phyloP scores from a whole-genome alignment of 2,888 invertebrate genomes.

The Macaria liturata region DNA sequence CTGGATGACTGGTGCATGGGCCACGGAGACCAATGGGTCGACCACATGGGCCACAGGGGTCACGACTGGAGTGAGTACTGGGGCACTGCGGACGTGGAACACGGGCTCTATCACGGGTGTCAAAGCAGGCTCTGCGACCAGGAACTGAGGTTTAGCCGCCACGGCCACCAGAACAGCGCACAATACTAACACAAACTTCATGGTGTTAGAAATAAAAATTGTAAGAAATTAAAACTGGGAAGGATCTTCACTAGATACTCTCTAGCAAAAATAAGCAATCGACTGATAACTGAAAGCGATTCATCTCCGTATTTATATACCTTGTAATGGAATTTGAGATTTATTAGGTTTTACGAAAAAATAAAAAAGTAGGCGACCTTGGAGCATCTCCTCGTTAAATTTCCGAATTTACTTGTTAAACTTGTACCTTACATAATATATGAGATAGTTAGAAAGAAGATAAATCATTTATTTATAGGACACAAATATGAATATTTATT shows the following conservation, averaged over 20 bases:
- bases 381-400: slow-evolving; percentile 3
- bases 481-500: too few species aligned
- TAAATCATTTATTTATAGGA: too few species aligned
- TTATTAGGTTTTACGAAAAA: slow-evolving; percentile 7
- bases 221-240: slow-evolving; percentile 45
- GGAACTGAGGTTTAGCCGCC: slow-evolving; percentile 47
- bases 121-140: slow-evolving; percentile 1
- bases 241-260: slow-evolving; percentile 24
- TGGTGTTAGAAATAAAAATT: slow-evolving; percentile 49
- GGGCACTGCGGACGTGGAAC: slow-evolving; percentile 4
- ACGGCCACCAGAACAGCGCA: slow-evolving; percentile 57
- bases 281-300: slow-evolving; percentile 6
- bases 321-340: slow-evolving; percentile 2
- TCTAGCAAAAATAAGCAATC: neutral
- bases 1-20: neutral
- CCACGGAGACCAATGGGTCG: neutral
- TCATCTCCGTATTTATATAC: slow-evolving; percentile 15
- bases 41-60: neutral
- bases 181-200: slow-evolving; percentile 75
- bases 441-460: too few species aligned
- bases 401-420: too few species aligned
- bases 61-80: slow-evolving; percentile 1
- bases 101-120: slow-evolving; percentile 6
- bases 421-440: too few species aligned
- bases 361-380: slow-evolving; percentile 4